Evolutionary conservation across 1,140 invertebrate genomes (phyloP), one percentile per base, ranked within the genome.

Genomic region (Caerostris darwini): DNA sequence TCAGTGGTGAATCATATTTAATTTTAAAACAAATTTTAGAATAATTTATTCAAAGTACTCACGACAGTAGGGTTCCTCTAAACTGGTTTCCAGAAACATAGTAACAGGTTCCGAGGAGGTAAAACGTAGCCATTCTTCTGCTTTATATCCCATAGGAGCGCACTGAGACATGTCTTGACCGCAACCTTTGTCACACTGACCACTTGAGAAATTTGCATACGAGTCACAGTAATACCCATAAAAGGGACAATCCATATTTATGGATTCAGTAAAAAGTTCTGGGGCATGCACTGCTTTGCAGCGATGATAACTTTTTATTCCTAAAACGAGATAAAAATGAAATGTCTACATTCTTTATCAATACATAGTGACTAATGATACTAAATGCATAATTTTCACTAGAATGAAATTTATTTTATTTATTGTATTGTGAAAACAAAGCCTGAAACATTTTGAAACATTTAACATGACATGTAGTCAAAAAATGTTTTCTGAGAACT

Each of bases 271-370:
- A 95, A 98, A 99, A 95, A 97, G 97, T 95, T 98, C 97, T 95
- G 98, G 97, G 94, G 98, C 98, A 64, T 98, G 96, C 50, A 98
- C 97, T 95, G 99, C 98, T 95, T 98, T 98, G 95, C 98, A 99
- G n/a, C 98, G 97, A 2, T 99, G 96, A 95, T 97, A 98, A 94
- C 97, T 97, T 94, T 97, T 97, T n/a, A 98, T 96, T 56, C 97
- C 97, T 96, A 95, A 92, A 92, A 94, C 19, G 5, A 14, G 53
- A 92, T 10, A 53, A 90, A 56, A 56, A 34, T 12, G 7, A 34
- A 86, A 86, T 57, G n/a, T 58, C n/a, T 81, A 81, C 71, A 81
- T 83, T 54, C 7, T 34, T 34, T 34, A 34, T 34, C 34, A 34
- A 34, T 34, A 34, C 0, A 34, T 34, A 34, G 34, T 34, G 34